Evolutionary conservation across 2,888 invertebrate species (phyloP).

Genomic region (Cephus spinipes): DNA sequence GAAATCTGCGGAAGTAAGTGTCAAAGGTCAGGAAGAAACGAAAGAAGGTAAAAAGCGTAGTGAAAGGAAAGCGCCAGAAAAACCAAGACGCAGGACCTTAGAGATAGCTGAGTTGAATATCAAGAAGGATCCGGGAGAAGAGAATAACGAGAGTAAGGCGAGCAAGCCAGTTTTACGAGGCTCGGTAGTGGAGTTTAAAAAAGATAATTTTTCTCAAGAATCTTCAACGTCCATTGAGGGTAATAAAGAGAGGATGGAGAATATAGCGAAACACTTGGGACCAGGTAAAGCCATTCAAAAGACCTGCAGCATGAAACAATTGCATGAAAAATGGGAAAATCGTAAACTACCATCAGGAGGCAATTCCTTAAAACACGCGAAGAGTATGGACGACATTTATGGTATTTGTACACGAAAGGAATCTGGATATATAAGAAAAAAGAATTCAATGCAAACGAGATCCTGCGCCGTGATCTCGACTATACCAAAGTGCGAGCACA

Average conservation of each 20-base stretch:
- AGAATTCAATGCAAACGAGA: constrained; percentile 1
- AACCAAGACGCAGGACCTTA: constrained; percentile 13
- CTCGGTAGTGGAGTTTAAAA: not conserved
- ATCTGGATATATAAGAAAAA: not conserved
- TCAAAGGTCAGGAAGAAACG: too few species aligned
- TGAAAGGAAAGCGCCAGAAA: not conserved
- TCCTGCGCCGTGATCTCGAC: constrained; percentile 53
- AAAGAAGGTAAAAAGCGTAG: too few species aligned
- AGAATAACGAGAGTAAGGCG: not conserved
- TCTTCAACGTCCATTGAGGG: too few species aligned
- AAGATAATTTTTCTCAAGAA: too few species aligned
- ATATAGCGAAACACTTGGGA: too few species aligned
- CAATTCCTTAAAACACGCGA: constrained; percentile 18
- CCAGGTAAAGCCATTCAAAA: too few species aligned
- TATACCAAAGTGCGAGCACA: constrained; percentile 53
- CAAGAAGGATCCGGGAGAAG: not conserved
- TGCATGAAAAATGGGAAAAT: not conserved
- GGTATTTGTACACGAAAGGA: not conserved
- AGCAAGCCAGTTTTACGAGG: not conserved
- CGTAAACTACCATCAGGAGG: not conserved
- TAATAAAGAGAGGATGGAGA: too few species aligned
- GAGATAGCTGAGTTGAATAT: not conserved
- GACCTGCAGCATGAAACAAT: not conserved
- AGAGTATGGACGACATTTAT: constrained; percentile 27
- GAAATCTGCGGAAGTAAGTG: too few species aligned